Base-by-base conservation (phyloP, 2,113 vertebrate genomes). In the Rhombomys opimus region DNA sequence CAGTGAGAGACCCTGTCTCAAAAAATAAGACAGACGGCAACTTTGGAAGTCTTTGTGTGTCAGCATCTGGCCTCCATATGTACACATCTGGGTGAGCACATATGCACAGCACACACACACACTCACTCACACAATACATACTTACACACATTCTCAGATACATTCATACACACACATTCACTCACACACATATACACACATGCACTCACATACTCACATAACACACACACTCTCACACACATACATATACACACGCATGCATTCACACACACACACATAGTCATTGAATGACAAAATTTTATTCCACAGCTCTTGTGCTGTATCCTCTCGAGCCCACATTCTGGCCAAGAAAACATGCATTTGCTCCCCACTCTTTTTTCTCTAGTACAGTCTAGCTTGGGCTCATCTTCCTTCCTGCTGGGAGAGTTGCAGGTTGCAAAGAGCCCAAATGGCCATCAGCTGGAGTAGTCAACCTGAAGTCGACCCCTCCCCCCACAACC, bases 211-310 rank as follows among this genome's bases (percentile, higher is more conserved):
- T 22, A 38, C 41, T 41, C 41, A 41, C 70, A n/a, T 18, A 12
- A 68, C 23, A 46, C n/a, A 72, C 68, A 73, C 23, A 9, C 8
- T 38, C n/a, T 35, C 68, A 38, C 63, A 65, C 63, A 38, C 2
- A 76, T 10, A 46, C 22, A 25, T 35, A 72, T 67, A 27, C 65
- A 67, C 25, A 67, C 30, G 25, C 73, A 76, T 41, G 23, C 12
- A 50, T 23, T 22, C 11, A 23, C 72, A 41, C 72, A 23, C 72
- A 73, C 73, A 46, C 41, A 76, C 27, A 1, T 23, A 76, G 25
- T n/a, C 22, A 50, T 7, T 50, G 14, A 12, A 1, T 1, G 23
- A 13, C 25, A 4, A 6, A 12, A 1, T 67, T 50, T 41, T 4
- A 6, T 11, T 12, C 78, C 77, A 38, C 1, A 17, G 27, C 14